A percentile compares a stretch with the other conserved stretches of the same genome.
phyloP scores from a whole-genome alignment of 2,797 vertebrate species.

The Aplochiton taeniatus region DNA sequence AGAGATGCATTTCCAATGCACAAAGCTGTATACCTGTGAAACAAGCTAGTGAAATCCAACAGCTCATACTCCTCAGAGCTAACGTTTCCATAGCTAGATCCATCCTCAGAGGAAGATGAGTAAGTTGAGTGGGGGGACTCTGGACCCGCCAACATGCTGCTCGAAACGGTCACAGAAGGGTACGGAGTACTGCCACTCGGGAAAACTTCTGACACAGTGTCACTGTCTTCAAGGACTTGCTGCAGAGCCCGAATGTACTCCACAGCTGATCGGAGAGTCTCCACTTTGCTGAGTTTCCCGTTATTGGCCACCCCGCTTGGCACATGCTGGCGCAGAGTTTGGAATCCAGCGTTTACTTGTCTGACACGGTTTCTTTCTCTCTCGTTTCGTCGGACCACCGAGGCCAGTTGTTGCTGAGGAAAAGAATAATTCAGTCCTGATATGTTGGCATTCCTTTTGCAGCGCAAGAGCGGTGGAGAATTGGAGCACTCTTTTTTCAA shows the following conservation, averaged over 20 bases:
- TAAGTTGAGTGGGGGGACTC: conserved; percentile 74
- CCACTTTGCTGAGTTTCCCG: conserved; percentile 89
- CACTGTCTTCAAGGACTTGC: conserved; percentile 79
- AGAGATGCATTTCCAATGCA: too few relatives aligned
- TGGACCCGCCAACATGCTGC: conserved; percentile 65
- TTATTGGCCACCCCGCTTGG: conserved; percentile 75
- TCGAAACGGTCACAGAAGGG: conserved; percentile 49
- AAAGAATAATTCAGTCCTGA: conserved; percentile 47
- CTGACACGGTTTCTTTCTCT: conserved; percentile 84
- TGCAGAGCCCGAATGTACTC: conserved; percentile 86
- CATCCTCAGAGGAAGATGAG: conserved; percentile 70
- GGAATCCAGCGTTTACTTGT: conserved; percentile 86
- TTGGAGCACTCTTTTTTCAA: conserved; percentile 51
- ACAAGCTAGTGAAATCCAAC: conserved; percentile 80
- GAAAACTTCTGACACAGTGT: conserved; percentile 65
- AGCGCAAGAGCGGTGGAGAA: conserved; percentile 79
- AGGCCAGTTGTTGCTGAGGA: conserved; percentile 52
- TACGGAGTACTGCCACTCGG: conserved; percentile 40
- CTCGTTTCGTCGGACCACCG: conserved; percentile 82
- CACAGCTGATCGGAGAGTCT: conserved; percentile 84
- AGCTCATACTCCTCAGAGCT: conserved; percentile 78
- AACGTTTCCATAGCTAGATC: conserved; percentile 75
- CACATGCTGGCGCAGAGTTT: conserved; percentile 83
- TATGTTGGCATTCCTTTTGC: conserved; percentile 70
- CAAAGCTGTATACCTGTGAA: conserved; percentile 71